A percentile compares a stretch with the other conserved stretches of the same genome.
Evolutionary conservation across 2,888 invertebrate species (phyloP).

Genomic region (Epirrhoe alternata): DNA sequence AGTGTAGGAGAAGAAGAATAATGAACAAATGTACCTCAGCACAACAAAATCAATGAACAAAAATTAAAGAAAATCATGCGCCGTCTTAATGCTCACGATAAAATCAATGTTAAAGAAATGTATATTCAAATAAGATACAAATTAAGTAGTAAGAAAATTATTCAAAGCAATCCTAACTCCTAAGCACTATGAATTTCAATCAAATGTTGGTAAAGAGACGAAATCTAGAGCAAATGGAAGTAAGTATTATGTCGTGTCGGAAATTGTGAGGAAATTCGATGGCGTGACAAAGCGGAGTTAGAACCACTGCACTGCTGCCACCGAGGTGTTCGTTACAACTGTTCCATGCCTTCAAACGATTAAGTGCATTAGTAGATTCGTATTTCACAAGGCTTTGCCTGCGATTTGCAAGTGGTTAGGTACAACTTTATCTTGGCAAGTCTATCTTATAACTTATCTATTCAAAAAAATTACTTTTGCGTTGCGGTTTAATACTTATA

Average conservation of each 20-base stretch:
- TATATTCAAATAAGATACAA: no score
- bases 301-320: conserved; percentile 50
- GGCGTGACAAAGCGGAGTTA: conserved; percentile 77
- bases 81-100: no score
- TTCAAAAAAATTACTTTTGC: background rate
- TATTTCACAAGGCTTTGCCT: conserved; percentile 37
- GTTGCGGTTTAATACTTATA: background rate
- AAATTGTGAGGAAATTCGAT: conserved; percentile 40
- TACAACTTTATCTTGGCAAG: conserved; percentile 34
- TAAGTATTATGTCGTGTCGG: conserved; percentile 18
- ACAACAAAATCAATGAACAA: no score
- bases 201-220: background rate
- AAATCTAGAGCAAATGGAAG: background rate
- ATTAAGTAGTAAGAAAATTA: no score
- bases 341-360: conserved; percentile 50
- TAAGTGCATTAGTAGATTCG: conserved; percentile 39
- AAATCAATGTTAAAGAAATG: no score
- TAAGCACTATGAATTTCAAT: background rate
- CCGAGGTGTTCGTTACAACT: conserved; percentile 70
- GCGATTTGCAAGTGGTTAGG: conserved; percentile 26
- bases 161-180: no score
- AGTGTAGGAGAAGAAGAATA: no score
- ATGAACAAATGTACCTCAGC: no score
- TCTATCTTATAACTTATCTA: conserved; percentile 14
- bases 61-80: no score